A percentile compares a stretch with the other conserved stretches of the same genome.
Conservation (phyloP, 2,888 invertebrate species). For the Prostheceraeus crozeri region DNA sequence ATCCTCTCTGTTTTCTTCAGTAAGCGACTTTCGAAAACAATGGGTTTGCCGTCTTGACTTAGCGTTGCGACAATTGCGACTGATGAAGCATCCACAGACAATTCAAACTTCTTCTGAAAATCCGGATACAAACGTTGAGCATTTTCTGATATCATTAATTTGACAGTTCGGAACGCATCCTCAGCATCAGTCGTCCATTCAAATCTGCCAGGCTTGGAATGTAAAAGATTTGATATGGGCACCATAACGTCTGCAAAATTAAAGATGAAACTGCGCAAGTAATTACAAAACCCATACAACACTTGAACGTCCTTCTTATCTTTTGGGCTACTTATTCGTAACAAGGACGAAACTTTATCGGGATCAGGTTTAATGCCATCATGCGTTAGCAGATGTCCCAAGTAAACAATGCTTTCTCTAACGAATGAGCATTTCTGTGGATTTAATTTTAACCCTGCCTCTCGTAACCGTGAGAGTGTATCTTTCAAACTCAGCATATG, state of each 20-base stretch:
- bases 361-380: not conserved
- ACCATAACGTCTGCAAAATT: not conserved
- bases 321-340: not conserved
- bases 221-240: conserved; percentile 4
- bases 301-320: not conserved
- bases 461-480: not conserved
- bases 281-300: conserved; percentile 4
- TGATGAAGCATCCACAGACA: conserved; percentile 23
- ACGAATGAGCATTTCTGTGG: not conserved
- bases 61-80: not conserved
- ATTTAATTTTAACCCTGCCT: conserved; percentile 9
- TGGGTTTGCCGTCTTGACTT: conserved; percentile 21
- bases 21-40: conserved; percentile 4
- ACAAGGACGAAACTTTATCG: conserved; percentile 1
- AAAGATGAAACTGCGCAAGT: not conserved
- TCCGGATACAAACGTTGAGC: conserved; percentile 1
- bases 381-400: not conserved
- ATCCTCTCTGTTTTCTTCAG: conserved; percentile 15
- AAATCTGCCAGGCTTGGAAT: not conserved
- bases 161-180: not conserved
- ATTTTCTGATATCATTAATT: conserved; percentile 28
- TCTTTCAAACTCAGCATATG: not conserved
- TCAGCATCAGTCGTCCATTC: not conserved
- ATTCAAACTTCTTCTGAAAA: conserved; percentile 9
- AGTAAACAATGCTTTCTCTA: not conserved